phyloP scores from a whole-genome alignment of 2,113 vertebrate species.

The Pipra filicauda region DNA sequence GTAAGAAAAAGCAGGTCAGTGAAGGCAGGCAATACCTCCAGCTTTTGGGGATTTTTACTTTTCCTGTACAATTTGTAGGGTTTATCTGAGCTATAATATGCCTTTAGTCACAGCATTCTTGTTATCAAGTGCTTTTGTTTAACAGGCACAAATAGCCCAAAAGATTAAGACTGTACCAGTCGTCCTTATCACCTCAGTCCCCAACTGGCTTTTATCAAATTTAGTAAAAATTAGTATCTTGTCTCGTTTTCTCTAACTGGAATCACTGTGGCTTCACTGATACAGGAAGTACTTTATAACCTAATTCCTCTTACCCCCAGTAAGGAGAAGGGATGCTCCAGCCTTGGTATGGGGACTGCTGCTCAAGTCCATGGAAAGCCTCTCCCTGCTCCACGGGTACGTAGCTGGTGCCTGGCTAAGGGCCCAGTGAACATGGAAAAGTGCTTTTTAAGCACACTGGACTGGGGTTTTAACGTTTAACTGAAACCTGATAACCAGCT shows the following conservation, averaged over 20 bases:
- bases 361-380: neutral
- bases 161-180: neutral
- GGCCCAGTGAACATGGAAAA: neutral
- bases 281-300: slow-evolving; percentile 22
- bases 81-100: neutral
- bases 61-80: neutral
- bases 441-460: neutral
- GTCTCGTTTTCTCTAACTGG: slow-evolving; percentile 22
- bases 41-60: neutral
- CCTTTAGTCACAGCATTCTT: neutral
- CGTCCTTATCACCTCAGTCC: neutral
- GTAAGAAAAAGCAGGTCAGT: neutral
- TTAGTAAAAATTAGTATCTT: neutral
- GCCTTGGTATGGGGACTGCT: neutral
- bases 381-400: rapidly evolving
- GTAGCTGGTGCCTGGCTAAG: rapidly evolving
- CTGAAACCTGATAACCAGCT: neutral
- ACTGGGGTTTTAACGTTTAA: neutral
- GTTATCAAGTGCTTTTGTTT: neutral
- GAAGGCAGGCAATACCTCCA: neutral
- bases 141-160: neutral
- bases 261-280: slow-evolving; percentile 31
- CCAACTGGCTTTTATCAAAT: slow-evolving; percentile 18
- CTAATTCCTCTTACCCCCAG: slow-evolving; percentile 36
- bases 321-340: slow-evolving; percentile 20